Evolutionary conservation across 1,140 invertebrate species (phyloP), one percentile per base, ranked within the genome.

Genomic region (Drosophila oshimai): DNA sequence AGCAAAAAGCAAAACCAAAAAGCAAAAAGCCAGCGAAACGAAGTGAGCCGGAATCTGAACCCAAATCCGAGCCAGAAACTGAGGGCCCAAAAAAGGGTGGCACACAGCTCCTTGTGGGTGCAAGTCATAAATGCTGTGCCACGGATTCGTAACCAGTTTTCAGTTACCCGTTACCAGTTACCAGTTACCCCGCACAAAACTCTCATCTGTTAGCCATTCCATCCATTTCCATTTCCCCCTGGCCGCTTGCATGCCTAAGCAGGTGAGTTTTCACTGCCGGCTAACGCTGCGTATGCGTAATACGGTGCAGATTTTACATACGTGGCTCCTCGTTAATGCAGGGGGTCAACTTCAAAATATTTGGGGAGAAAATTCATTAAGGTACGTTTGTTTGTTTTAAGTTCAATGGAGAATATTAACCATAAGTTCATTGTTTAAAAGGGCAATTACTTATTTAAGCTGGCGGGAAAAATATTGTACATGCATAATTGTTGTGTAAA

Each of bases 91-190:
- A 12, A 28, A 9, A 12, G 18, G 50, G 50, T 12, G 39, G 50
- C 24, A 45, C n/a, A 12, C 41, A 44, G 12, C 54, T 65, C 33
- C 58, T 65, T 65, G 13, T 65, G 13, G 28, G 12, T 50, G 44
- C 69, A 50, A 54, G 71, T 70, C 72, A 80, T 80, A 80, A 80
- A 80, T 75, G 76, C 45, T 53, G 36, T 51, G 50, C 45, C 13
- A 15, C 37, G 39, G 31, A 46, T 24, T 28, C 15, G 33, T 37
- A 37, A 20, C 50, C 33, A 12, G 24, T 37, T 58, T 6, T 12
- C 41, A 22, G 24, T 31, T 53, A 29, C 22, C 50, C 28, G 47
- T 9, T 57, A 31, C 17, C 26, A 17, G 33, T 51, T 37, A 51
- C 34, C 26, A 13, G 34, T 37, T 3, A 17, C 22, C 3, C 5